Evolutionary conservation across 2,888 invertebrate species (phyloP), one percentile per base, ranked within the genome.

Genomic region (Norana najaformis): DNA sequence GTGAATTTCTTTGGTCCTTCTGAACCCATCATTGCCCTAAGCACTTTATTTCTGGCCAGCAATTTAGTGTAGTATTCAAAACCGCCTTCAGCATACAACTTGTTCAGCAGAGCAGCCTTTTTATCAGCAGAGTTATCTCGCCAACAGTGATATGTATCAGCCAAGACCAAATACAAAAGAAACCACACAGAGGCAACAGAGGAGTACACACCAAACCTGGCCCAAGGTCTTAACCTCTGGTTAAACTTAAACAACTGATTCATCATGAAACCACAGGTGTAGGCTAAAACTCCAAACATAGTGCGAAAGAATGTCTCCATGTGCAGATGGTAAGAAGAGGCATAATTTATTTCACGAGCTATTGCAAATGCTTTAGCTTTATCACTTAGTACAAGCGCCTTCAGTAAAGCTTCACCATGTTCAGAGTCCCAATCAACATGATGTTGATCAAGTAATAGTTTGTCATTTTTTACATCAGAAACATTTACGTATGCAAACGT

Each of bases 281-380:
- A 93, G 6, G 92, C 90, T 3, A 83, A 14, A 18, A 91, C 88
- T 35, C 89, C 90, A 47, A 90, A 91, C 8, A 95, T 89, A 89
- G 96, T 94, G 89, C 96, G 96, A 8, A 89, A 35, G n/a, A 83
- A n/a, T 0, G 96, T 95, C 92, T 97, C 96, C 88, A 96, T 93
- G 1, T 96, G 94, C 4, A 96, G 94, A 93, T 96, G 96, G 91
- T 96, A 94, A 83, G 96, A 96, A 91, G 96, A 95, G 5, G 96
- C 94, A 95, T 96, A 96, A 90, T 96, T 94, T 89, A 98, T 96
- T 94, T 97, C 96, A 92, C 96, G 96, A 90, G 97, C 97, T 39
- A 98, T 96, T 0, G 97, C 97, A 95, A 97, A 98, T 91, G 97
- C 95, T 94, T 97, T 96, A 20, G 97, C 97, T 91, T 96, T 96